Evolutionary conservation across 2,888 invertebrate species (phyloP).

Genomic region (Nudaria mundana): DNA sequence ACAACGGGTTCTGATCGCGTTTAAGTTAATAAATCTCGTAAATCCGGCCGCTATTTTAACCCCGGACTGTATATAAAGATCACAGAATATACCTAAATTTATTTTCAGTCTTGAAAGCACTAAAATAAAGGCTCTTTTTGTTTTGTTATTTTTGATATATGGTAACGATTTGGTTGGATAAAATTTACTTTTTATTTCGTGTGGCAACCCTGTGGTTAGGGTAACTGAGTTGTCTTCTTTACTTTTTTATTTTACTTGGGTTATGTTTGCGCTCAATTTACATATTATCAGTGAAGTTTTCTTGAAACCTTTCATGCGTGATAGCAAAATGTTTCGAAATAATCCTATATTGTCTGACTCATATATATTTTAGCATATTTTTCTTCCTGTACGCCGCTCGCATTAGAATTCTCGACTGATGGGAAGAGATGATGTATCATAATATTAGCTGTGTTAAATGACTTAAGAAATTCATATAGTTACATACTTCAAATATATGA

Average conservation of each 20-base stretch:
- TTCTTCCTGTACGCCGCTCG: neutral
- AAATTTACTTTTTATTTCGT: conserved; percentile 10
- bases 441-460: too few species aligned
- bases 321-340: neutral
- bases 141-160: conserved; percentile 1
- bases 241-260: neutral
- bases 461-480: too few species aligned
- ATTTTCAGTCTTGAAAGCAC: conserved; percentile 12
- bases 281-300: neutral
- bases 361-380: neutral
- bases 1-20: conserved; percentile 19
- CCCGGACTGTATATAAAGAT: conserved; percentile 13
- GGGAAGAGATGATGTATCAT: neutral
- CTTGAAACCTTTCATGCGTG: neutral
- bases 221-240: neutral
- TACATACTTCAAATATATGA: too few species aligned
- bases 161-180: conserved; percentile 3
- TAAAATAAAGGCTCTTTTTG: conserved; percentile 7
- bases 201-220: conserved; percentile 8
- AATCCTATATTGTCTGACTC: neutral
- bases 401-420: neutral
- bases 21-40: conserved; percentile 36
- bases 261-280: conserved; percentile 1
- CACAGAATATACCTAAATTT: conserved; percentile 10
- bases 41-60: conserved; percentile 22